These are phyloP conservation scores for Petrolisthes cinctipes DNA, from an alignment of 2,888 invertebrate species.

Conservation along the genomic window DNA sequence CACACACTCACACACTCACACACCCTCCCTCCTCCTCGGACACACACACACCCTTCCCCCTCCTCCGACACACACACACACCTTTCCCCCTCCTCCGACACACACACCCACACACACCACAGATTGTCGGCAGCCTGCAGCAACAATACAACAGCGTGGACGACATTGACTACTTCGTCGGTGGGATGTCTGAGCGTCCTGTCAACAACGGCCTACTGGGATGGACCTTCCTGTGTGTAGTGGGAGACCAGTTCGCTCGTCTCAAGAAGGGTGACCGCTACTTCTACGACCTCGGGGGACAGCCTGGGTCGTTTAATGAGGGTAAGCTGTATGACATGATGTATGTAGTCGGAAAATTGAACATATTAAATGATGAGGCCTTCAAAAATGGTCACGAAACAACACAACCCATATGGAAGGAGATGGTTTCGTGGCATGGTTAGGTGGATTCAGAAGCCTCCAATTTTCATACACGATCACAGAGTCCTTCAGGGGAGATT, in stretches of 20 bases:
- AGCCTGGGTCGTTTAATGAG: constrained; percentile 51
- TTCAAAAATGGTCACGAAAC: too few relatives aligned
- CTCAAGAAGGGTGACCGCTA: constrained; percentile 74
- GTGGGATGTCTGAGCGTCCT: constrained; percentile 70
- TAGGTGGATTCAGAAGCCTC: too few relatives aligned
- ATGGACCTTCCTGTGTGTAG: constrained; percentile 69
- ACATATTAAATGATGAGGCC: too few relatives aligned
- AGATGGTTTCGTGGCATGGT: too few relatives aligned
- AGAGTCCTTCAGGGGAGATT: too few relatives aligned
- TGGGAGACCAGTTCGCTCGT: constrained; percentile 81
- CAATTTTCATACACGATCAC: too few relatives aligned
- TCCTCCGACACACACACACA: neutral
- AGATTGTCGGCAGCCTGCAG: constrained; percentile 51
- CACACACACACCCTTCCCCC: neutral
- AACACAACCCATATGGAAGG: too few relatives aligned
- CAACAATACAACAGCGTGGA: constrained; percentile 69
- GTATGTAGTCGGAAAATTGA: too few relatives aligned
- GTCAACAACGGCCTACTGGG: constrained; percentile 61
- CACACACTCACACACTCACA: too few relatives aligned
- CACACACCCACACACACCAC: neutral
- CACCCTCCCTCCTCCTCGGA: neutral
- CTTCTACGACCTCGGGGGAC: constrained; percentile 65
- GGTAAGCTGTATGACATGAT: constrained; percentile 24
- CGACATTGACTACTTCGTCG: constrained; percentile 72
- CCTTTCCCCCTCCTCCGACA: neutral